Base-by-base conservation (phyloP, 2,113 vertebrate genomes). In the Formicarius rufipectus region DNA sequence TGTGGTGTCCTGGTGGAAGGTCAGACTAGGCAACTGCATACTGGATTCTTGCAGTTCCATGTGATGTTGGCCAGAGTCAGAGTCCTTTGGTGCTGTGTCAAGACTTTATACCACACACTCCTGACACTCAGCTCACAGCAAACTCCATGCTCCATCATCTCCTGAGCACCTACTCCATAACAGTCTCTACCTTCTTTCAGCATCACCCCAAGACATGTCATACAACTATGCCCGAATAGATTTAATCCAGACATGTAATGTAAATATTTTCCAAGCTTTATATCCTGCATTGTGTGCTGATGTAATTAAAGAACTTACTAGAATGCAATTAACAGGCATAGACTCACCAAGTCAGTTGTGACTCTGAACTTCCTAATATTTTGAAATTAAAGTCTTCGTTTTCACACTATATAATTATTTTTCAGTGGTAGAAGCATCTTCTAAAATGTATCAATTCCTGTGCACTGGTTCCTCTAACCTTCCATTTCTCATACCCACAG, bases 251-350 rank as follows among this genome's bases (percentile, higher is more conserved):
- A 87, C 14, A 58, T 87, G 69, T 66, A 92, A 95, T 64, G 37
- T 80, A 91, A 95, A 85, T 84, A 87, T 92, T 96, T 95, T 60
- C 16, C 45, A 60, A 94, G 15, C 25, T 92, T 84, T 80, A 74
- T 74, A 59, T 59, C 42, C 59, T n/a, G 15, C 59, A 27, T 56
- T 95, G 15, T 49, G 55, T 74, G 74, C 27, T 93, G 71, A 71
- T 74, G 24, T 55, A 89, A 87, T 87, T 78, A 71, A 89, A 95
- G 78, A 64, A 47, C 40, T 84, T 52, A 84, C 28, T 64, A 94
- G 68, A 81, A 86, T 22, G 52, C 44, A 77, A 33, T 24, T 39
- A 80, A 28, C 28, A 79, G 84, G 6, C 53, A 63, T 5, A 60
- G 37, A 52, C 22, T 74, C 7, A 1, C 19, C 37, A 72, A 59